phyloP scores from a whole-genome alignment of 2,113 vertebrate genomes.

The Fukomys damarensis region DNA sequence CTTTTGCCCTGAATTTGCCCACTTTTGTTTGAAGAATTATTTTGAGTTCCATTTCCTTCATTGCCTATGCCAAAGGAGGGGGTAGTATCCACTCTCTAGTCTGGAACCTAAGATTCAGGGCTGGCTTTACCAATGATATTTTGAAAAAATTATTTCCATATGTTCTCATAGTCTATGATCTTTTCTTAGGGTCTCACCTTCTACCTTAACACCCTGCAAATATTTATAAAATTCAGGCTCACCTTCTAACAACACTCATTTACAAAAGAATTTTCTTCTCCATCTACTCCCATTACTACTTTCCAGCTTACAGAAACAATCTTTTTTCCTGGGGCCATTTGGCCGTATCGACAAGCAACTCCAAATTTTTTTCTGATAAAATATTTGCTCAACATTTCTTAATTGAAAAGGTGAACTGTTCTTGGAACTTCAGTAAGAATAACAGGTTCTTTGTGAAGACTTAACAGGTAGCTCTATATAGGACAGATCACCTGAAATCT shows the following conservation, averaged over 20 bases:
- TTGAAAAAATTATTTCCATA: slow-evolving; percentile 18
- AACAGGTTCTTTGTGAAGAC: neutral
- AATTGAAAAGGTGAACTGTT: slow-evolving; percentile 50
- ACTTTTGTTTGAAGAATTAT: slow-evolving; percentile 62
- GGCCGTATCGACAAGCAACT: neutral
- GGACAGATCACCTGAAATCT: neutral
- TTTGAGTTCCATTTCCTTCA: slow-evolving; percentile 5
- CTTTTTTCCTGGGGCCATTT: neutral
- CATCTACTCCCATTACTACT: neutral
- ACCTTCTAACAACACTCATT: neutral
- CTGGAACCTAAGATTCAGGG: slow-evolving; percentile 8
- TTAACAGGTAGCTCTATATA: neutral
- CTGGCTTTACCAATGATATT: neutral
- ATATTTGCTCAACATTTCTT: slow-evolving; percentile 12
- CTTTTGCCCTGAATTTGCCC: slow-evolving; percentile 27
- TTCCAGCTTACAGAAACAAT: slow-evolving; percentile 12
- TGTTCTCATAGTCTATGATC: slow-evolving; percentile 19
- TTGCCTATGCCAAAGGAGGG: neutral
- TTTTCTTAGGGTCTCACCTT: neutral
- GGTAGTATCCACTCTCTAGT: neutral
- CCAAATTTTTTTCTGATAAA: slow-evolving; percentile 41
- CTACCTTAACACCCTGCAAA: neutral
- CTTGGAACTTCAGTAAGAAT: neutral
- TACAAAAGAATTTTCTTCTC: neutral
- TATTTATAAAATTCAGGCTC: slow-evolving; percentile 49